A percentile compares a stretch with the other conserved stretches of the same genome.
These are phyloP conservation scores for Kryptolebias marmoratus DNA, from an alignment of 2,113 vertebrate genomes.

Conservation along the genomic window DNA sequence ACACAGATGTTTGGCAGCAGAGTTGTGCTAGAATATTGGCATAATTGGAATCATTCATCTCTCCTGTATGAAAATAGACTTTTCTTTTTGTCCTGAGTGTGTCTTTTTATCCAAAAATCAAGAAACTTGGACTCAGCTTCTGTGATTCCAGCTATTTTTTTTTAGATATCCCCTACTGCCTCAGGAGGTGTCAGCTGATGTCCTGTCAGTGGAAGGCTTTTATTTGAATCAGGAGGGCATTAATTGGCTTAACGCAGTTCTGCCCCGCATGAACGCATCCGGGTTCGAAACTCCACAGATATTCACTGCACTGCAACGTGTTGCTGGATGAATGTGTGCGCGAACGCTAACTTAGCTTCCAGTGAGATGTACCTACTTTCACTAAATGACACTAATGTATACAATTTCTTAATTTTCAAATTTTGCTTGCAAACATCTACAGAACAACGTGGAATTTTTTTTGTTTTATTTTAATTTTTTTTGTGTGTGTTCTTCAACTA, in stretches of 20 bases:
- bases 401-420: constrained; percentile 48
- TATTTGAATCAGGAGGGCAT: constrained; percentile 48
- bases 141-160: constrained; percentile 22
- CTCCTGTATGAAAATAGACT: constrained; percentile 80
- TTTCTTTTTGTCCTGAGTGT: constrained; percentile 78
- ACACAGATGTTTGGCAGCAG: constrained; percentile 80
- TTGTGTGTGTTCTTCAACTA: constrained; percentile 31
- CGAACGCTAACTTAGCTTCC: constrained; percentile 45
- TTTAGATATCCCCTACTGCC: constrained; percentile 31
- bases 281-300: constrained; percentile 72
- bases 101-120: constrained; percentile 68
- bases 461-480: constrained; percentile 5
- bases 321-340: constrained; percentile 53
- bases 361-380: constrained; percentile 55
- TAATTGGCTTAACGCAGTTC: constrained; percentile 48
- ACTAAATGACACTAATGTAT: constrained; percentile 62
- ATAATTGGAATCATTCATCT: constrained; percentile 60
- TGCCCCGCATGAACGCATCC: constrained; percentile 47
- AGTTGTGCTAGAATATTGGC: constrained; percentile 70
- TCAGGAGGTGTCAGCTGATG: constrained; percentile 29
- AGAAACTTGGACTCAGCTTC: constrained; percentile 51
- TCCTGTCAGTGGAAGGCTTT: constrained; percentile 45
- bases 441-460: constrained; percentile 49
- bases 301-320: constrained; percentile 76
- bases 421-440: constrained; percentile 67